phyloP scores from a whole-genome alignment of 2,797 vertebrate species.

The Anniella stebbinsi region DNA sequence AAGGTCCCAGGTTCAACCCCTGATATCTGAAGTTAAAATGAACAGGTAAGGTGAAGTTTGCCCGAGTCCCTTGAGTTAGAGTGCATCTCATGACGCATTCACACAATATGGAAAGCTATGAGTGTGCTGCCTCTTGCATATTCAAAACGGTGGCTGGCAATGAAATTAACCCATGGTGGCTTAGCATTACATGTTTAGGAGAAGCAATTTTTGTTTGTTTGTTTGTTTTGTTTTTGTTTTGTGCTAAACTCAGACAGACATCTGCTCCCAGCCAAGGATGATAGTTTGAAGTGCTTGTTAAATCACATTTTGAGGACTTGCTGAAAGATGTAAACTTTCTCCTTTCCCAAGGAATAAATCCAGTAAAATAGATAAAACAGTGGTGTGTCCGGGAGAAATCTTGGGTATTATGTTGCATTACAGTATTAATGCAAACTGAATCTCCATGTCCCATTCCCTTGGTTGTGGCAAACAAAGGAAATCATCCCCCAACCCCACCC shows the following conservation, averaged over 20 bases:
- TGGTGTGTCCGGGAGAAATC: slow-evolving; percentile 26
- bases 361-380: slow-evolving; percentile 19
- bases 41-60: not conserved
- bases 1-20: not conserved
- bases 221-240: not conserved
- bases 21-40: not conserved
- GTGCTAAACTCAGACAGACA: not conserved
- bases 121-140: no score
- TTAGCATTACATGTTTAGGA: not conserved
- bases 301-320: not conserved
- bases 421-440: slow-evolving; percentile 42
- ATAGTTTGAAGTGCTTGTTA: not conserved
- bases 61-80: not conserved
- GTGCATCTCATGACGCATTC: no score
- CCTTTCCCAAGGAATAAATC: slow-evolving; percentile 30
- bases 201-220: not conserved
- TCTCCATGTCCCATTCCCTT: not conserved
- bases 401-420: slow-evolving; percentile 37
- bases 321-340: slow-evolving; percentile 29
- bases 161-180: no score
- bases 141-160: no score
- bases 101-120: no score
- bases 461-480: slow-evolving; percentile 58
- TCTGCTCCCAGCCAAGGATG: not conserved
- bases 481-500: slow-evolving; percentile 62